Evolutionary conservation across 2,113 vertebrate genomes (phyloP), one percentile per base, ranked within the genome.

Genomic region (Sander lucioperca): DNA sequence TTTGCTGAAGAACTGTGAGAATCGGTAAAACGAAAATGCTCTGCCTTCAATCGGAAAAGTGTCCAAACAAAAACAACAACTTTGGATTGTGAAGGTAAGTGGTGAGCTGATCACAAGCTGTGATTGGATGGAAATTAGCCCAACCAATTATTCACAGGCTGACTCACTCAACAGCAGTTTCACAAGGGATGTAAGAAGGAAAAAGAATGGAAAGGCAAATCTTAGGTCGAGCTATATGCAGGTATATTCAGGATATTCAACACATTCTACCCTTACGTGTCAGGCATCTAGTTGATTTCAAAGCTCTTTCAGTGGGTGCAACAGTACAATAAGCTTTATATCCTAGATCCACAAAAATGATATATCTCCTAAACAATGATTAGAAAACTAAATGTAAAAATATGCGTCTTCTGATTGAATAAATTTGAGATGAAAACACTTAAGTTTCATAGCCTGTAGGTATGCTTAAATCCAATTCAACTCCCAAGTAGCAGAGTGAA

Each of bases 241-340:
- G 27, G 57, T n/a, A 65, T 47, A 43, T 1, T 14, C 15, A 36
- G 14, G 67, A 16, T 27, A 23, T 25, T 61, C 9, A 47, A 2
- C 12, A 13, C 3, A 61, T 66, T 83, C 33, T 33, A 21, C 18
- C 5, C 25, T 50, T 25, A 16, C 13, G 6, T 73, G 77, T 48
- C 1, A 43, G 14, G 56, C 50, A 11, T 43, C 39, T 43, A 43
- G 39, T 11, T 82, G 48, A 53, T 53, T 66, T 3, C 19, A 10
- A 58, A 58, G 62, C 23, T 53, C 54, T 71, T 33, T 58, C 16
- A 48, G 4, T 39, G 3, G 4, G 0, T 63, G 65, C 21, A 70
- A 64, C 21, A 61, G 30, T 14, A 68, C 62, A 80, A 59, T 25
- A 58, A 48, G 51, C 36, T 53, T 64, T 58, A 58, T 47, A 61